Evolutionary conservation across 2,888 invertebrate species (phyloP).

Genomic region (Drosophila fungiperda): DNA sequence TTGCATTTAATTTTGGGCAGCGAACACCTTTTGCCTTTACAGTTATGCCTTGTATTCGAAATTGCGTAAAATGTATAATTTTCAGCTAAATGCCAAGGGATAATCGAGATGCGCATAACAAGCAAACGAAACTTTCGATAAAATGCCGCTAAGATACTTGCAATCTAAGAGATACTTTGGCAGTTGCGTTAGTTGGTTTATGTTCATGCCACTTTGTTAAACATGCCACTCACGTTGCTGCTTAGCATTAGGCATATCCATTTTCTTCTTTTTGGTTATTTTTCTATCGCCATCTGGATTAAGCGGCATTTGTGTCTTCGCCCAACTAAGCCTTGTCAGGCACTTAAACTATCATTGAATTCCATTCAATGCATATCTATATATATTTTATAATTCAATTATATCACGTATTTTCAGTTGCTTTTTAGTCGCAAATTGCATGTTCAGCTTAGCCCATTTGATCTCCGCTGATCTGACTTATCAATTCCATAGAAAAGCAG

Average conservation of each 20-base stretch:
- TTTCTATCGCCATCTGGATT: constrained; percentile 35
- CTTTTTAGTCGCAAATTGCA: constrained; percentile 60
- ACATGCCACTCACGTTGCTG: constrained; percentile 57
- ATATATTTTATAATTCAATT: constrained; percentile 7
- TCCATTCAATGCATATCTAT: constrained; percentile 4
- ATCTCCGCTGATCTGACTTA: constrained; percentile 60
- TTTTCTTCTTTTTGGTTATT: constrained; percentile 7
- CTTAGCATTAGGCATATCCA: constrained; percentile 36
- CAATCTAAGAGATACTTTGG: constrained; percentile 2
- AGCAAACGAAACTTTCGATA: neutral
- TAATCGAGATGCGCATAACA: constrained; percentile 1
- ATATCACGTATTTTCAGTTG: constrained; percentile 19
- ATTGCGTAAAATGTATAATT: constrained; percentile 1
- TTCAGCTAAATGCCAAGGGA: constrained; percentile 6
- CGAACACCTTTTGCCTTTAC: constrained; percentile 13
- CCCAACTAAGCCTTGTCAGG: constrained; percentile 10
- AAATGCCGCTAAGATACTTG: constrained; percentile 13
- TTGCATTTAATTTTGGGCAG: constrained; percentile 45
- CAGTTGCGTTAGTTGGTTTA: neutral
- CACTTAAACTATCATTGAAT: constrained; percentile 14
- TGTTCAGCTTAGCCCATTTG: constrained; percentile 31
- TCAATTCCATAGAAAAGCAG: constrained; percentile 26
- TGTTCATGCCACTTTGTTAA: constrained; percentile 5
- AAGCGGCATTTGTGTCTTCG: constrained; percentile 41
- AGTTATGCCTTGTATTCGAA: constrained; percentile 6